phyloP scores from a whole-genome alignment of 2,113 vertebrate genomes.

The Lagopus leucura region DNA sequence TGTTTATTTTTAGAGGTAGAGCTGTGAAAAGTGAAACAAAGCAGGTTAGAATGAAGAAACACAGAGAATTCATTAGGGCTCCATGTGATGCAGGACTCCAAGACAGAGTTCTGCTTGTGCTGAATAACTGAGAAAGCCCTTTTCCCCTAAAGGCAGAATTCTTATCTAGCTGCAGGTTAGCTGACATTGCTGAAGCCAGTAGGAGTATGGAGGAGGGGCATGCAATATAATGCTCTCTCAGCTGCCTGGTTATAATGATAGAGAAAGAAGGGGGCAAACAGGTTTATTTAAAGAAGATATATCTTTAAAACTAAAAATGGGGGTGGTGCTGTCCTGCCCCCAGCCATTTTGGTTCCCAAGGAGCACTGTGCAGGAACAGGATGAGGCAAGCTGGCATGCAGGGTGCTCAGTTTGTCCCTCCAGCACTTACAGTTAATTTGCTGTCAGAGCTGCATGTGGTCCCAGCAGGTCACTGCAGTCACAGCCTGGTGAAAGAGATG shows the following conservation, averaged over 20 bases:
- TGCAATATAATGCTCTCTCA: neutral
- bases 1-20: neutral
- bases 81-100: neutral
- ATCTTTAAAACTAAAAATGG: neutral
- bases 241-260: neutral
- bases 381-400: neutral
- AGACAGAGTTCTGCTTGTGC: neutral
- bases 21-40: neutral
- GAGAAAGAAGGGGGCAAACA: neutral
- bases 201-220: neutral
- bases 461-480: neutral
- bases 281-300: neutral
- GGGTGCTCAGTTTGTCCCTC: neutral
- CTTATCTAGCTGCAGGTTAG: neutral
- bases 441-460: rapidly evolving
- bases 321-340: neutral
- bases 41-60: neutral
- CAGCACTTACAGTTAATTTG: too few species aligned
- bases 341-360: neutral
- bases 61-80: neutral
- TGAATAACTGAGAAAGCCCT: neutral
- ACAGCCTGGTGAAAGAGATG: neutral
- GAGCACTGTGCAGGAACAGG: neutral
- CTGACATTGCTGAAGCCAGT: neutral
- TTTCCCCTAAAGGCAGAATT: neutral